Conservation (phyloP, 37 sponge, comb jelly and placozoan genomes). For the Bolinopsis microptera region DNA sequence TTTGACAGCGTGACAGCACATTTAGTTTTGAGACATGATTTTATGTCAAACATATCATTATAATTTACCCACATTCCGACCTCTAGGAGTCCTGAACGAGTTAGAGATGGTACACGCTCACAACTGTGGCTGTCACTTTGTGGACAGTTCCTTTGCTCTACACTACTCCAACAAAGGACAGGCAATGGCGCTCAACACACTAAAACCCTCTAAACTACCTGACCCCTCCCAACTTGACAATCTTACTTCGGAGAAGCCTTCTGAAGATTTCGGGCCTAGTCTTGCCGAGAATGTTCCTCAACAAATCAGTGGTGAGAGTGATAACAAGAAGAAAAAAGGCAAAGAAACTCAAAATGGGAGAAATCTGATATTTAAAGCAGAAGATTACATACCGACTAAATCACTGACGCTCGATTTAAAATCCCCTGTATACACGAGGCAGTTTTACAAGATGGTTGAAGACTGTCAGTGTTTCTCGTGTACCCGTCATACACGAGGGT, state of each 20-base stretch:
- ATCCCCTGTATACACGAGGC: background rate
- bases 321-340: background rate
- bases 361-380: background rate
- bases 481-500: background rate
- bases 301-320: background rate
- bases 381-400: background rate
- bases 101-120: background rate
- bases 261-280: background rate
- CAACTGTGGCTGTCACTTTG: background rate
- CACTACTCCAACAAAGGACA: slow-evolving; percentile 4
- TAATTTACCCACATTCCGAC: too few relatives aligned
- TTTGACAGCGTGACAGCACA: too few relatives aligned
- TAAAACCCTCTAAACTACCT: background rate
- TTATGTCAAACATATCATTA: too few relatives aligned
- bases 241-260: background rate
- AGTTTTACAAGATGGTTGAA: background rate
- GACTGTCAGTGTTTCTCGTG: background rate
- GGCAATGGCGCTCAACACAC: background rate
- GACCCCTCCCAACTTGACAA: background rate
- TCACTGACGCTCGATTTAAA: background rate
- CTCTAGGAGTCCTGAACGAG: slow-evolving; percentile 3
- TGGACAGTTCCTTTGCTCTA: background rate
- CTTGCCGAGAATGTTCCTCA: background rate
- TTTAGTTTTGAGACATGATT: too few relatives aligned
- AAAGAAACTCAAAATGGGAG: background rate